A percentile compares a stretch with the other conserved stretches of the same genome.
phyloP scores from a whole-genome alignment of 2,113 vertebrate genomes.

The Danionella cerebrum region DNA sequence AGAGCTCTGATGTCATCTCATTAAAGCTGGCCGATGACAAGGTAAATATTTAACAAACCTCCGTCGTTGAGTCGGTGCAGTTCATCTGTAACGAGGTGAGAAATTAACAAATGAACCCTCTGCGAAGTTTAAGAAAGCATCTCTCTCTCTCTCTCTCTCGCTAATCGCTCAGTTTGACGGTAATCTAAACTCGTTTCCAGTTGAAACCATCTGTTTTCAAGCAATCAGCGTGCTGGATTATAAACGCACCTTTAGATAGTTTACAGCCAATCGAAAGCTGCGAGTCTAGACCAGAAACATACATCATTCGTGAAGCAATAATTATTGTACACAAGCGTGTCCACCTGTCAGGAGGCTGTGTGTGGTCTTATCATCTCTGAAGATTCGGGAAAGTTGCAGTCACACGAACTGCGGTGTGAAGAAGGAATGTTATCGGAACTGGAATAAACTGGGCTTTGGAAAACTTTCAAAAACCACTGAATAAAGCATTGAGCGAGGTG shows the following conservation, averaged over 20 bases:
- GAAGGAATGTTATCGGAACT: conserved; percentile 12
- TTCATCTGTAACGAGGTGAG: not conserved
- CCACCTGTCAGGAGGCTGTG: not conserved
- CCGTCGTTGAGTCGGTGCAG: not conserved
- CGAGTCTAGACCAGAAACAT: not conserved
- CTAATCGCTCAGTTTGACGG: not conserved
- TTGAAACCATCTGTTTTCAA: not conserved
- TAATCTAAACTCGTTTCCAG: not conserved
- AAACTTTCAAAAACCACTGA: too few relatives aligned
- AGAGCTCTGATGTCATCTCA: too few relatives aligned
- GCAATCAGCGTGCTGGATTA: not conserved
- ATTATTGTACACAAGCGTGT: not conserved
- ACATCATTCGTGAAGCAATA: conserved; percentile 5
- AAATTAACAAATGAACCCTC: not conserved
- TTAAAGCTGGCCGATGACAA: not conserved
- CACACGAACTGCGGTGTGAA: not conserved
- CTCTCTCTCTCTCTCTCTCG: not conserved
- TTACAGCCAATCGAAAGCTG: not conserved
- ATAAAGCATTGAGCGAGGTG: too few relatives aligned
- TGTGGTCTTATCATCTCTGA: not conserved
- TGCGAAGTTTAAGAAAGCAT: not conserved
- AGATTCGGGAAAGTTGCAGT: not conserved
- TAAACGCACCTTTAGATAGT: not conserved
- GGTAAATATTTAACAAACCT: not conserved
- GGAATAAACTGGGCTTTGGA: too few relatives aligned